These are phyloP conservation scores for Nipponia nippon DNA, from an alignment of 2,113 vertebrate genomes.

Conservation along the genomic window DNA sequence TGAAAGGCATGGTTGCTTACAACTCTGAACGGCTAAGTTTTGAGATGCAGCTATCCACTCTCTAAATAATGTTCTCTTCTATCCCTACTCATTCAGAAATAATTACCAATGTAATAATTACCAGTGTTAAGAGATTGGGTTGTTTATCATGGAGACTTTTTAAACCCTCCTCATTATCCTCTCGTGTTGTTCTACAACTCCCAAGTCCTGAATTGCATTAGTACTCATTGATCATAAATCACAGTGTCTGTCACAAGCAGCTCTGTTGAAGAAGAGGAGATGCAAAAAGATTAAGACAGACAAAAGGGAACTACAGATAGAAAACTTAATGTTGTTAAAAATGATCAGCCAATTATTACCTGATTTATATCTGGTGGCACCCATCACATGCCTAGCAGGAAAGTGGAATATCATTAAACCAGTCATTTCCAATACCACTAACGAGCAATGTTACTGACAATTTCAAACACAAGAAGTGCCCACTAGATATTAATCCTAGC, in stretches of 20 bases:
- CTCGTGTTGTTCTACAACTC: background rate
- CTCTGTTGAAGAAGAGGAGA: background rate
- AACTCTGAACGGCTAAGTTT: background rate
- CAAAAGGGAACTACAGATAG: background rate
- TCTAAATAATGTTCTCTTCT: background rate
- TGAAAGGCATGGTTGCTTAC: background rate
- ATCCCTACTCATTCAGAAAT: background rate
- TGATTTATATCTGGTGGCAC: background rate
- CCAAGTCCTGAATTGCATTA: background rate
- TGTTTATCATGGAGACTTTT: background rate
- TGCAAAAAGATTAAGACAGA: background rate
- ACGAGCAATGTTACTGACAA: background rate
- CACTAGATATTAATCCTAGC: background rate
- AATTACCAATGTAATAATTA: background rate
- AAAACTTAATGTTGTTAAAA: background rate
- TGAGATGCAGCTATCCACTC: background rate
- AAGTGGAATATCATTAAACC: background rate
- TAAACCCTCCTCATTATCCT: background rate
- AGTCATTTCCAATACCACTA: background rate
- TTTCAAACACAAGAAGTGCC: background rate
- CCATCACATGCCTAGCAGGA: background rate
- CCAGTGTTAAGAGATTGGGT: background rate
- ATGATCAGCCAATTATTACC: background rate
- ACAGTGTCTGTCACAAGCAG: background rate
- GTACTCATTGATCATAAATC: background rate